phyloP scores from a whole-genome alignment of 2,113 vertebrate species.

The Tetrax tetrax region DNA sequence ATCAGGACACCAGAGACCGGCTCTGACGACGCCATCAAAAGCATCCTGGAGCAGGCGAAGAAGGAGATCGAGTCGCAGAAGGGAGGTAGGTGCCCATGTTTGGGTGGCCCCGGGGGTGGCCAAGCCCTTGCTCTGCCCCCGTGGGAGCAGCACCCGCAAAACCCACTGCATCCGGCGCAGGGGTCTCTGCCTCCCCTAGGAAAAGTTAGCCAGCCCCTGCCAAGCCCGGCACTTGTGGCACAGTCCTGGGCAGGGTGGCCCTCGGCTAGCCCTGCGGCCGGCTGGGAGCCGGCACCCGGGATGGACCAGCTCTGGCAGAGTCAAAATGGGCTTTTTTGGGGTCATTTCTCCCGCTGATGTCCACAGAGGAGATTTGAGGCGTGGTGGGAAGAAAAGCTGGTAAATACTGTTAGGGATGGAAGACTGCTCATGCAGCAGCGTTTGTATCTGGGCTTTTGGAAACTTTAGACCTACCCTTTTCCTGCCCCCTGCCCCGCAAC shows the following conservation, averaged over 20 bases:
- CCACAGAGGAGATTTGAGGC: neutral
- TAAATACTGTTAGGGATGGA: neutral
- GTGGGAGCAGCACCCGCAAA: neutral
- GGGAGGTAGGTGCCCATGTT: conserved; percentile 78
- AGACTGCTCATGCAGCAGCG: accelerated
- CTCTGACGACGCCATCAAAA: conserved; percentile 98
- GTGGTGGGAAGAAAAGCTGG: neutral
- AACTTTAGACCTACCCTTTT: neutral
- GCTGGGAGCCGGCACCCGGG: neutral
- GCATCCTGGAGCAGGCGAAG: conserved; percentile 97
- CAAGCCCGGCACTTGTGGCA: accelerated
- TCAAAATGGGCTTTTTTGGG: neutral
- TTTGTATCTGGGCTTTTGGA: neutral
- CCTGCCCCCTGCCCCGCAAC: neutral
- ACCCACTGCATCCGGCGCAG: accelerated
- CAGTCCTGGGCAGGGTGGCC: neutral
- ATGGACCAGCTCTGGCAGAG: neutral
- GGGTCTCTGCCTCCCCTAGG: neutral
- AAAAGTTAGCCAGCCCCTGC: neutral
- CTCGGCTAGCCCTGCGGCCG: neutral
- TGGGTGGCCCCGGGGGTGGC: neutral
- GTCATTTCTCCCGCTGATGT: neutral
- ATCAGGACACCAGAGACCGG: conserved; percentile 98
- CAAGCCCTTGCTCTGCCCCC: neutral
- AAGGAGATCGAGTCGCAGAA: conserved; percentile 98